Conservation (phyloP, 2,113 vertebrate genomes). For the Alligator mississippiensis region DNA sequence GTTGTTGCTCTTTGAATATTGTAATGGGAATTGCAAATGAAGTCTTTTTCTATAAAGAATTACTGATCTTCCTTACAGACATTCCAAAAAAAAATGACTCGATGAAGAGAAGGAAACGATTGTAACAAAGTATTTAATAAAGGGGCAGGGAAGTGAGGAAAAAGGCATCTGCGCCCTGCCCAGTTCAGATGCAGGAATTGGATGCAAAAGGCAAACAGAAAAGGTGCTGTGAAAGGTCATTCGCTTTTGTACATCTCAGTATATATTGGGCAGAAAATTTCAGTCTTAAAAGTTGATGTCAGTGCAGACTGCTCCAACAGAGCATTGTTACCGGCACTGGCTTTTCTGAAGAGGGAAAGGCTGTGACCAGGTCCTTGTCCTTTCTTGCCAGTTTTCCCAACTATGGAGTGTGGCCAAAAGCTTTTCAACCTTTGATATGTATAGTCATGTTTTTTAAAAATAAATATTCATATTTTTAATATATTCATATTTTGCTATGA, state of each 20-base stretch:
- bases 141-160: not conserved
- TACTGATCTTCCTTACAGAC: constrained; percentile 10
- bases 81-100: not conserved
- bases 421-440: not conserved
- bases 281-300: not conserved
- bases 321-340: not conserved
- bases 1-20: constrained; percentile 15
- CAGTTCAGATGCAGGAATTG: not conserved
- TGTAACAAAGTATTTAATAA: constrained; percentile 9
- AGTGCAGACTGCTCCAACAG: not conserved
- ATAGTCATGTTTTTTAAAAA: not conserved
- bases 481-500: too few relatives aligned
- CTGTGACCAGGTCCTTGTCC: not conserved
- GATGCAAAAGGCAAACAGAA: constrained; percentile 2
- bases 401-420: not conserved
- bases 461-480: too few relatives aligned
- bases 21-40: constrained; percentile 43
- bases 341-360: not conserved
- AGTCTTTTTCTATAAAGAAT: constrained; percentile 19
- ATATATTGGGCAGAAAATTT: not conserved
- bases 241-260: not conserved
- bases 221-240: not conserved
- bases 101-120: not conserved
- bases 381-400: not conserved
- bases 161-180: not conserved